Conservation (phyloP, 2,797 vertebrate species). For the Hylomyscus alleni region DNA sequence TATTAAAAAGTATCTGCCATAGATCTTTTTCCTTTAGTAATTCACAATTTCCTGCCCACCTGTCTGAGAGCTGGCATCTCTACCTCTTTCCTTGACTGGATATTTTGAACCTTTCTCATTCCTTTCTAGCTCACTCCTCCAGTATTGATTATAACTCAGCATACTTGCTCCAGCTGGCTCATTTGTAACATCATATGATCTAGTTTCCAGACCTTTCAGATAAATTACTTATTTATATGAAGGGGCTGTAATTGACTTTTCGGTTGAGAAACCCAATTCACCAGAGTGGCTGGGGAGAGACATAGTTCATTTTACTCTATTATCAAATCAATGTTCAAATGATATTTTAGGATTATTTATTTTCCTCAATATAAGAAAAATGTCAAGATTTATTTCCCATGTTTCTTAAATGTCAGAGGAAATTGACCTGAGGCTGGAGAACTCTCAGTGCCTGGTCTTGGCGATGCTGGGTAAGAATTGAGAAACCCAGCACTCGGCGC, state of each 20-base stretch:
- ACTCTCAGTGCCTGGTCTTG: background rate
- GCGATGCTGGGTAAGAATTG: background rate
- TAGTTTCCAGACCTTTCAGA: conserved; percentile 75
- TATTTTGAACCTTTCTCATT: conserved; percentile 52
- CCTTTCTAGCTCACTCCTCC: background rate
- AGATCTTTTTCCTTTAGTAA: background rate
- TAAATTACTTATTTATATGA: conserved; percentile 81
- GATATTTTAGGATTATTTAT: conserved; percentile 82
- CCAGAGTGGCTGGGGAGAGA: conserved; percentile 68
- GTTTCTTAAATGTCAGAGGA: conserved; percentile 77
- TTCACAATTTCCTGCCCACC: background rate
- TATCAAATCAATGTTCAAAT: conserved; percentile 78
- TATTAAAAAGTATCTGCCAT: conserved; percentile 36
- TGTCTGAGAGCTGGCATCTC: conserved; percentile 13
- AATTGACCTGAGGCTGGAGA: conserved; percentile 49
- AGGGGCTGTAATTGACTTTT: conserved; percentile 77
- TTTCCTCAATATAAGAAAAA: conserved; percentile 78
- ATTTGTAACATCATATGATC: conserved; percentile 71
- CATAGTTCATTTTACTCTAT: conserved; percentile 81
- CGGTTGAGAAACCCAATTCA: conserved; percentile 76
- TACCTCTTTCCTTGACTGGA: conserved; percentile 3
- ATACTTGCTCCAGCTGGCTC: conserved; percentile 55
- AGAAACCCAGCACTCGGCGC: background rate
- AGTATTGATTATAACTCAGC: conserved; percentile 50
- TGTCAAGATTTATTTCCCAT: conserved; percentile 76